Percentiles rank a stretch among this genome's conserved stretches.
Conservation (phyloP, 2,888 invertebrate species). For the Sipunculus nudus region DNA sequence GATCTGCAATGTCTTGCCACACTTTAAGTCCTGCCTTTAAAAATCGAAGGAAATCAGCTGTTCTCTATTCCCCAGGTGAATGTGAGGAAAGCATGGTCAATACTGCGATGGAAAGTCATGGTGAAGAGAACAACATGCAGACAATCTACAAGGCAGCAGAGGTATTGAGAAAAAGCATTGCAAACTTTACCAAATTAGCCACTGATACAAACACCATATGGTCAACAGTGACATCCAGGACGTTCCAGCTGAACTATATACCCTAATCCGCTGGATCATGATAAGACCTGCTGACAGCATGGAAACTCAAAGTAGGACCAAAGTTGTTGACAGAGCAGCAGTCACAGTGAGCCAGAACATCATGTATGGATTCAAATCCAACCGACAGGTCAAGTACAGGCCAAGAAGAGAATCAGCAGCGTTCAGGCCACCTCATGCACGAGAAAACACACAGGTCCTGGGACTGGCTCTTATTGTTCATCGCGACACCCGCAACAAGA, state of each 20-base stretch:
- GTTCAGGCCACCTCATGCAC: slow-evolving; percentile 10
- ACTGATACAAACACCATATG: too few relatives aligned
- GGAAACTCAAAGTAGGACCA: slow-evolving; percentile 3
- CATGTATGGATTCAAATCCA: slow-evolving; percentile 4
- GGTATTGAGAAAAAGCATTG: slow-evolving; percentile 13
- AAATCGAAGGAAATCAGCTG: too few relatives aligned
- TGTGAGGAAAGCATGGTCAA: too few relatives aligned
- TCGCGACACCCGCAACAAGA: too few relatives aligned
- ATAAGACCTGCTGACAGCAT: slow-evolving; percentile 8
- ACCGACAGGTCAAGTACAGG: slow-evolving; percentile 13
- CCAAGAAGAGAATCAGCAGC: slow-evolving; percentile 6
- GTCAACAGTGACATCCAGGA: slow-evolving; percentile 13
- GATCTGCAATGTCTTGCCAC: not conserved
- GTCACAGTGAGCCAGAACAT: slow-evolving; percentile 1
- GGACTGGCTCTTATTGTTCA: too few relatives aligned
- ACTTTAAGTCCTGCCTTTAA: not conserved
- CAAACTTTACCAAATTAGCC: too few relatives aligned
- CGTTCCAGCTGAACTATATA: slow-evolving; percentile 20
- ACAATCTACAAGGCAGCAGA: slow-evolving; percentile 15
- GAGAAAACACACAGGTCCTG: slow-evolving; percentile 12
- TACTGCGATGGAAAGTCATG: slow-evolving; percentile 12
- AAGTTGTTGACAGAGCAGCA: slow-evolving; percentile 5
- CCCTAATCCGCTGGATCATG: slow-evolving; percentile 16
- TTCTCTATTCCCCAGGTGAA: too few relatives aligned
- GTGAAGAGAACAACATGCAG: slow-evolving; percentile 10